Percentiles rank a stretch among this genome's conserved stretches.
These are phyloP conservation scores for Pectinophora gossypiella DNA, from an alignment of 1,140 invertebrate species.

Conservation along the genomic window DNA sequence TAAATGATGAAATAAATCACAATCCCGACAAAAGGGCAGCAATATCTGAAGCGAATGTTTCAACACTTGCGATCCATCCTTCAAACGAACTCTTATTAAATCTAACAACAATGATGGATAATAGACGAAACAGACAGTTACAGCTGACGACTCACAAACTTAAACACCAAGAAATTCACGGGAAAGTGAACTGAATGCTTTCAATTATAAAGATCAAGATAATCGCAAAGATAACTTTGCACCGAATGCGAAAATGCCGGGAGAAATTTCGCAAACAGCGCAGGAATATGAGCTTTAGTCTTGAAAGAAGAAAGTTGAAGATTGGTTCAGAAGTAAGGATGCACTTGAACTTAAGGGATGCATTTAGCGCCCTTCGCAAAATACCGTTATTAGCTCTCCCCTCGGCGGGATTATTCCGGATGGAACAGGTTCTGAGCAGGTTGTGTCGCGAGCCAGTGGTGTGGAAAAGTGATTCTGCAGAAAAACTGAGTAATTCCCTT, in stretches of 20 bases:
- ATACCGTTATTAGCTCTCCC: conserved; percentile 27
- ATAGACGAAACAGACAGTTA: conserved; percentile 23
- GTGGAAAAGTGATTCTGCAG: neutral
- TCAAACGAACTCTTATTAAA: conserved; percentile 58
- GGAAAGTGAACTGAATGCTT: neutral
- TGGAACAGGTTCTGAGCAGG: neutral
- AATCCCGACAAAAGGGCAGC: neutral
- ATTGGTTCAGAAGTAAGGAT: neutral
- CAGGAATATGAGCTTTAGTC: neutral
- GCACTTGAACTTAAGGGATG: conserved; percentile 14
- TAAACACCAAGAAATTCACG: neutral
- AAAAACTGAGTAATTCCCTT: too few species aligned
- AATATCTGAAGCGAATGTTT: conserved; percentile 17
- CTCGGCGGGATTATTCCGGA: conserved; percentile 14
- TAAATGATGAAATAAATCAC: conserved; percentile 3
- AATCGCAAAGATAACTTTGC: neutral
- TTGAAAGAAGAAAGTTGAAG: neutral
- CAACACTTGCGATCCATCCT: conserved; percentile 32
- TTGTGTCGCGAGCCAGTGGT: neutral
- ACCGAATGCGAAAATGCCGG: neutral
- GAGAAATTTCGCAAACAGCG: neutral
- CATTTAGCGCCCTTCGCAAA: conserved; percentile 34
- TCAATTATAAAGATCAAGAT: neutral
- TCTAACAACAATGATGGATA: conserved; percentile 51
- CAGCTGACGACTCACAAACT: conserved; percentile 23